phyloP scores from a whole-genome alignment of 1,140 invertebrate genomes.

The Heliconius eleuchia region DNA sequence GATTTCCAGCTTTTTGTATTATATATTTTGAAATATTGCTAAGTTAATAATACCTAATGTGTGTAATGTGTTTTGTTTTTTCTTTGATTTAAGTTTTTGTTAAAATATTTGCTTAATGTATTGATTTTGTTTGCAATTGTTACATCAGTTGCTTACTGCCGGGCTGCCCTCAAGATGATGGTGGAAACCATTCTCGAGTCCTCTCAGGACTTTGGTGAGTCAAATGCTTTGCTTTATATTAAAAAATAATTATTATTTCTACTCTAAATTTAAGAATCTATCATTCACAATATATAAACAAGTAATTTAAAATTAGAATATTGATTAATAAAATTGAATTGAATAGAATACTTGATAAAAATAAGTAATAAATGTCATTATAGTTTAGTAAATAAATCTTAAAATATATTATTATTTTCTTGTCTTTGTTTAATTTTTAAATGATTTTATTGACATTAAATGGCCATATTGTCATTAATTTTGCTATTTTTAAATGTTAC shows the following conservation, averaged over 20 bases:
- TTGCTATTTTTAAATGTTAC: too few relatives aligned
- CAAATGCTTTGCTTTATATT: not conserved
- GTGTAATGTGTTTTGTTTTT: slow-evolving; percentile 9
- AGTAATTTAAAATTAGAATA: not conserved
- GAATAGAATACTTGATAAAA: too few relatives aligned
- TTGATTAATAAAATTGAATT: not conserved
- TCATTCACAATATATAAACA: not conserved
- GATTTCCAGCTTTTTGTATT: not conserved
- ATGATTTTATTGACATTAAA: too few relatives aligned
- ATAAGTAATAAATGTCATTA: too few relatives aligned
- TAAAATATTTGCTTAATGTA: slow-evolving; percentile 49
- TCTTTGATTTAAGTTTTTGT: slow-evolving; percentile 26
- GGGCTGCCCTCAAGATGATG: slow-evolving; percentile 71
- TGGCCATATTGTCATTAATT: too few relatives aligned
- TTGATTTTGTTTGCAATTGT: slow-evolving; percentile 56
- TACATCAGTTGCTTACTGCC: slow-evolving; percentile 50
- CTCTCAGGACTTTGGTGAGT: slow-evolving; percentile 78
- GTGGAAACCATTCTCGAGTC: slow-evolving; percentile 76
- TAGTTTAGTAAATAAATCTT: too few relatives aligned
- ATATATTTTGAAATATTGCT: not conserved
- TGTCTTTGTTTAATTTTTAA: too few relatives aligned
- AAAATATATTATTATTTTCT: too few relatives aligned
- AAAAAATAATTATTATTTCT: not conserved
- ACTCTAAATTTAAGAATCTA: not conserved
- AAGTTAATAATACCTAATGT: not conserved